A percentile compares a stretch with the other conserved stretches of the same genome.
These are phyloP conservation scores for Laterallus jamaicensis DNA, from an alignment of 2,113 vertebrate species.

Conservation along the genomic window DNA sequence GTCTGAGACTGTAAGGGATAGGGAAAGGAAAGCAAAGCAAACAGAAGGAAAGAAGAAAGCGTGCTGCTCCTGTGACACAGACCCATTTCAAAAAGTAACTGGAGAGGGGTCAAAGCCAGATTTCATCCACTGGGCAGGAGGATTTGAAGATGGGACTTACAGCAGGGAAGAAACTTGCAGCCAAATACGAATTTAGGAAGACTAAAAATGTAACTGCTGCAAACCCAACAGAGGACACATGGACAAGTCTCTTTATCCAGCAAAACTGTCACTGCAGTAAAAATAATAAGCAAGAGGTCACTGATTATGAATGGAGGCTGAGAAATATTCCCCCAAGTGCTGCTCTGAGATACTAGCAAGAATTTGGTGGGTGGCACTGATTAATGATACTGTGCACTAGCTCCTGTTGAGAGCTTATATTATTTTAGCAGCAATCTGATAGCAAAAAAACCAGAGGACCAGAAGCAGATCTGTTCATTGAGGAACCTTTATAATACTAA, in stretches of 20 bases:
- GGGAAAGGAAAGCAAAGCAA: neutral
- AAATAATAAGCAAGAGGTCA: slow-evolving; percentile 17
- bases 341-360: neutral
- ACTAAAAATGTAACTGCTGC: neutral
- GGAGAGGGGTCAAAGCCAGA: neutral
- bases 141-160: neutral
- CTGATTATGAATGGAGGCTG: neutral
- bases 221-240: neutral
- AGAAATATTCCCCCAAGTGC: neutral
- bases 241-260: neutral
- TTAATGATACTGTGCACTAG: neutral
- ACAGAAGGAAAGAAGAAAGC: neutral
- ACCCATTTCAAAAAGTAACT: neutral
- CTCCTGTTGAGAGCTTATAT: neutral
- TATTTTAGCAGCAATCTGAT: neutral
- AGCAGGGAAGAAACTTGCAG: neutral
- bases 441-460: neutral
- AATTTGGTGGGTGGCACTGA: neutral
- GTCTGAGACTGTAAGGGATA: neutral
- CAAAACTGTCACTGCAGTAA: neutral
- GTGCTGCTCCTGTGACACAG: neutral
- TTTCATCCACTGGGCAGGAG: neutral
- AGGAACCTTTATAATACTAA: neutral
- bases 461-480: neutral
- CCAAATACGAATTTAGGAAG: neutral